Conservation (phyloP, 2,888 invertebrate genomes). For the Nycteola revayana region DNA sequence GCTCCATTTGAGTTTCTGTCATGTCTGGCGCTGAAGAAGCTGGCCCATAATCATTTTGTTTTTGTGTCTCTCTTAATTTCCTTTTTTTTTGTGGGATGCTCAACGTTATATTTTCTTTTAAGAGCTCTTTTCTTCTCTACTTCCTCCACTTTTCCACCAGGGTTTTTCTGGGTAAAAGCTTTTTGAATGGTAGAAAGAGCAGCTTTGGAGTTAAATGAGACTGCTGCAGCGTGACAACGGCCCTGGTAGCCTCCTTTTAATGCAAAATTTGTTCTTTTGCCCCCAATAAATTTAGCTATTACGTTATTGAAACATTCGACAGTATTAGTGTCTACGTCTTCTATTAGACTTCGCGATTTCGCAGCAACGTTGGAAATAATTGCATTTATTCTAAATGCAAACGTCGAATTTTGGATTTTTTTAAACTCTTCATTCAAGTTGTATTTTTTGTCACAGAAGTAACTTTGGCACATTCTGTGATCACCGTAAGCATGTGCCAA, state of each 20-base stretch:
- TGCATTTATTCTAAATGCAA: too few species aligned
- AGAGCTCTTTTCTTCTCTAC: conserved; percentile 12
- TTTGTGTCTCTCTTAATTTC: conserved; percentile 1
- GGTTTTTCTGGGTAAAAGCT: conserved; percentile 13
- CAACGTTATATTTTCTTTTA: conserved; percentile 16
- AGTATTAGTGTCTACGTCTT: conserved; percentile 34
- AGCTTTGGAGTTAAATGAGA: conserved; percentile 33
- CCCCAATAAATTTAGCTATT: conserved; percentile 40
- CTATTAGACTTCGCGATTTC: too few species aligned
- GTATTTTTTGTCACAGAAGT: too few species aligned
- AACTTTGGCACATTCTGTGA: too few species aligned
- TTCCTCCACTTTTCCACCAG: too few species aligned
- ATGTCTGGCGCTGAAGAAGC: conserved; percentile 19
- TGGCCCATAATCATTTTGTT: conserved; percentile 23
- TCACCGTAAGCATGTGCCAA: too few species aligned
- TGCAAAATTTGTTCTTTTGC: conserved; percentile 42
- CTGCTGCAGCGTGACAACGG: conserved; percentile 37
- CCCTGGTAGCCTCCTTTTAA: conserved; percentile 35
- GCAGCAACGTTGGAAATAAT: too few species aligned
- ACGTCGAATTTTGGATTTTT: too few species aligned
- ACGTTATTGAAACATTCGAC: too few species aligned
- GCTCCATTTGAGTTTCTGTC: conserved; percentile 4
- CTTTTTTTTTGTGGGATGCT: conserved; percentile 17
- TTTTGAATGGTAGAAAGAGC: conserved; percentile 18
- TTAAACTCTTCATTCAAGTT: too few species aligned